Conservation (phyloP, 1,140 invertebrate species). For the Chrysoperla carnea region DNA sequence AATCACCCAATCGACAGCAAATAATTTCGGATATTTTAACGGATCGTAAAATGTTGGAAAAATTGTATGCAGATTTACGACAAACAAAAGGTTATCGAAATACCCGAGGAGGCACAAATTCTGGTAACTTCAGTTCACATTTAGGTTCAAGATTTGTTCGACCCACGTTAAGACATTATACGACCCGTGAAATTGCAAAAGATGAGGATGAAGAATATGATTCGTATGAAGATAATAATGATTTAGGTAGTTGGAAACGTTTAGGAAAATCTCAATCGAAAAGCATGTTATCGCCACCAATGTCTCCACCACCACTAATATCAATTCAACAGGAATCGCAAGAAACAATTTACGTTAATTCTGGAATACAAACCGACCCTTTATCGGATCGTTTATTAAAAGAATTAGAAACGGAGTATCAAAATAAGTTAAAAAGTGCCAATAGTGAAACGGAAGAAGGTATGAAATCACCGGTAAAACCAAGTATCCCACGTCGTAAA, state of each 20-base stretch:
- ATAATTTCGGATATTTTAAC: constrained; percentile 50
- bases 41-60: constrained; percentile 49
- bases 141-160: not conserved
- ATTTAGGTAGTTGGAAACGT: constrained; percentile 17
- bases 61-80: constrained; percentile 49
- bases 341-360: constrained; percentile 25
- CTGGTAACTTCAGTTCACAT: not conserved
- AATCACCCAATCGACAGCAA: constrained; percentile 40
- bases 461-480: constrained; percentile 6
- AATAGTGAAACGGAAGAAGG: constrained; percentile 18
- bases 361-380: constrained; percentile 39
- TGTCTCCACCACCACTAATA: constrained; percentile 44
- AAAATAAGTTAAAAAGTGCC: constrained; percentile 18
- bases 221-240: constrained; percentile 20
- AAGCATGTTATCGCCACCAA: constrained; percentile 6
- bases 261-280: constrained; percentile 13
- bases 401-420: constrained; percentile 27
- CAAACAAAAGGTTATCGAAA: constrained; percentile 46
- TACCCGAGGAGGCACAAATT: constrained; percentile 17
- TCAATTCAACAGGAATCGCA: constrained; percentile 41
- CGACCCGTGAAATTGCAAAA: not conserved
- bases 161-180: not conserved
- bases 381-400: constrained; percentile 32
- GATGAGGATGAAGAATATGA: constrained; percentile 14
- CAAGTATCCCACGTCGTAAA: constrained; percentile 30